Conservation (phyloP, 92 coral and sea anemone species). For the Chrysogorgia sp. region DNA sequence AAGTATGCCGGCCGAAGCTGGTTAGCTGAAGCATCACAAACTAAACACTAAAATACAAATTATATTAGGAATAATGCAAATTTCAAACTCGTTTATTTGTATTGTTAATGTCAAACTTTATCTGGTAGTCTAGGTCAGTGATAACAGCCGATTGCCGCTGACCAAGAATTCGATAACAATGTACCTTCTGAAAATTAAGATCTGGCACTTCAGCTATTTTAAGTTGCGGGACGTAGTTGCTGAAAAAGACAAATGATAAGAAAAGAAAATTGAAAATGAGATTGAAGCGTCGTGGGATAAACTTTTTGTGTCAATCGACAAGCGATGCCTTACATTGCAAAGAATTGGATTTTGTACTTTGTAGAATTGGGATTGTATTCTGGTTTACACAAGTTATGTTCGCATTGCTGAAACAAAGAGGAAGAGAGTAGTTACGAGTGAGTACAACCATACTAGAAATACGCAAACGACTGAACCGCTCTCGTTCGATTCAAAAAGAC, state of each 20-base stretch:
- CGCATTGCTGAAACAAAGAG: conserved; percentile 84
- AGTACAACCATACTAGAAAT: background rate
- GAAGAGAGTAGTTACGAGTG: no score
- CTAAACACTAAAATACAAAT: no score
- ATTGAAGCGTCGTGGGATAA: background rate
- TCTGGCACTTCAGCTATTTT: conserved; percentile 70
- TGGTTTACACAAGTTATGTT: conserved; percentile 93
- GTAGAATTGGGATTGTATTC: conserved; percentile 97
- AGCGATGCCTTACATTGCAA: conserved; percentile 74
- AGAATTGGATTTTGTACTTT: conserved; percentile 94
- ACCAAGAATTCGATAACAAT: background rate
- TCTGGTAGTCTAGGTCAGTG: no score
- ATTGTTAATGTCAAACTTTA: no score
- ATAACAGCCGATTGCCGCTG: no score
- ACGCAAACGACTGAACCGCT: background rate
- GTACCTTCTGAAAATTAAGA: conserved; percentile 72
- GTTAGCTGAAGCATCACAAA: no score
- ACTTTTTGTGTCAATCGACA: background rate
- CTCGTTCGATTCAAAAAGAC: background rate
- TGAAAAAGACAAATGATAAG: conserved; percentile 19
- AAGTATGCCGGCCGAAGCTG: no score
- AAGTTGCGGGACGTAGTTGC: conserved; percentile 82
- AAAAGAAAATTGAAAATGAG: background rate
- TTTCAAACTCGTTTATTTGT: no score
- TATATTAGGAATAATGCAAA: no score